Conservation (phyloP, 2,888 invertebrate species). For the Diploptera punctata region DNA sequence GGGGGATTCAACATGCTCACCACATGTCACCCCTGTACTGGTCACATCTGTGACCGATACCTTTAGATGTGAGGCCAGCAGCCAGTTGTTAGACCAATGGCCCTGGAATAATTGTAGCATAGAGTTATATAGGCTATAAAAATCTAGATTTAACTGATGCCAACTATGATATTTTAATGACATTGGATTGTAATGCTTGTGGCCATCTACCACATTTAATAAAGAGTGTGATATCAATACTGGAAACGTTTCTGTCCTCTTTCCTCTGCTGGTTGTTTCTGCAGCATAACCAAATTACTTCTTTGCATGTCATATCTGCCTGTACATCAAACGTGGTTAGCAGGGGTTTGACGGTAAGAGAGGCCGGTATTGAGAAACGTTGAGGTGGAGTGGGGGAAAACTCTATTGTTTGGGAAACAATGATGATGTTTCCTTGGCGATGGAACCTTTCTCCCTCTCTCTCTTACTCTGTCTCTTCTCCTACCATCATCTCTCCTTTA, state of each 20-base stretch:
- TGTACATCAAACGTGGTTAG: conserved; percentile 32
- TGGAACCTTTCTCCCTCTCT: conserved; percentile 38
- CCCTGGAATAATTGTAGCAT: too few species aligned
- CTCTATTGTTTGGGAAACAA: conserved; percentile 44
- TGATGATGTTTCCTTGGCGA: conserved; percentile 44
- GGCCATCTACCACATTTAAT: conserved; percentile 17
- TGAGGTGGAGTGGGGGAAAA: conserved; percentile 24
- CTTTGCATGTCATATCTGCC: conserved; percentile 42
- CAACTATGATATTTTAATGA: too few species aligned
- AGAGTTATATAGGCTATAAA: too few species aligned
- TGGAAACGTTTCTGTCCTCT: neutral
- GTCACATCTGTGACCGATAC: too few species aligned
- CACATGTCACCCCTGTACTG: too few species aligned
- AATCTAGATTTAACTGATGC: too few species aligned
- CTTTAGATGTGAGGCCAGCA: too few species aligned
- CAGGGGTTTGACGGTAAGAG: conserved; percentile 7
- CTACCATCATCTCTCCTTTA: conserved; percentile 40
- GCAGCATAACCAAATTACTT: conserved; percentile 38
- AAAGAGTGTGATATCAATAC: neutral
- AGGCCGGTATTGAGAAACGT: conserved; percentile 4
- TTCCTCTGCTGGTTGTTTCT: neutral
- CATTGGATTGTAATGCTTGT: neutral
- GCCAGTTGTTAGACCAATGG: too few species aligned
- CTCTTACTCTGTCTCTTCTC: conserved; percentile 26
- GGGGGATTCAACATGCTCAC: too few species aligned